Evolutionary conservation across 2,797 vertebrate species (phyloP), one percentile per base, ranked within the genome.

Genomic region (Helostoma temminkii): DNA sequence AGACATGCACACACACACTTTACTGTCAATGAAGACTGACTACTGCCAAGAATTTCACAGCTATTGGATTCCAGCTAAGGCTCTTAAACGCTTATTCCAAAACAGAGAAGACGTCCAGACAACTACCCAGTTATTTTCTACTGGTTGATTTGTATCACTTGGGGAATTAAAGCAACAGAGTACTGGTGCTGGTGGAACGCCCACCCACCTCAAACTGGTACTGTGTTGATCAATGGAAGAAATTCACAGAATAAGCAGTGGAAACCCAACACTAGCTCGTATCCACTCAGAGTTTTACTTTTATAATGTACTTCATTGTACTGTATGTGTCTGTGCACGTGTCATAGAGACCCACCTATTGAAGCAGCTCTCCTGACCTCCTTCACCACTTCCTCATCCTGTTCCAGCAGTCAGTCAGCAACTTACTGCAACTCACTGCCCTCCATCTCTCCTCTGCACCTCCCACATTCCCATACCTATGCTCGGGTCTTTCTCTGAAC

Each of bases 351-450:
- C 82, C 81, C 89, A 89, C 87, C 87, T 89, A 89, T 90, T 88
- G 76, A 90, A 88, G 87, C 86, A 69, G 76, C 79, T 81, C 82
- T 87, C 76, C 70, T 85, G 82, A 76, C 78, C 85, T 89, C 76
- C 68, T 81, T 84, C 80, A 84, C 89, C 88, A 86, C 90, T 93
- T 93, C 91, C 92, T 45, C 77, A 89, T 93, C 91, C 91, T 89
- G 90, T 91, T 91, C 89, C 89, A 93, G 76, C 66, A 87, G 80
- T 87, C 89, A 82, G 81, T 92, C 92, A 91, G 88, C 90, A 90
- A 77, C 84, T 88, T 72, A 50, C 43, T 57, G 59, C 6, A 54
- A 78, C 70, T 79, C 65, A 46, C 45, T 87, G 78, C 68, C 83
- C 86, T 89, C 78, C 81, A 78, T 64, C 81, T 81, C 74, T 62